Evolutionary conservation across 1,140 invertebrate species (phyloP), one percentile per base, ranked within the genome.

Genomic region (Lerema accius): DNA sequence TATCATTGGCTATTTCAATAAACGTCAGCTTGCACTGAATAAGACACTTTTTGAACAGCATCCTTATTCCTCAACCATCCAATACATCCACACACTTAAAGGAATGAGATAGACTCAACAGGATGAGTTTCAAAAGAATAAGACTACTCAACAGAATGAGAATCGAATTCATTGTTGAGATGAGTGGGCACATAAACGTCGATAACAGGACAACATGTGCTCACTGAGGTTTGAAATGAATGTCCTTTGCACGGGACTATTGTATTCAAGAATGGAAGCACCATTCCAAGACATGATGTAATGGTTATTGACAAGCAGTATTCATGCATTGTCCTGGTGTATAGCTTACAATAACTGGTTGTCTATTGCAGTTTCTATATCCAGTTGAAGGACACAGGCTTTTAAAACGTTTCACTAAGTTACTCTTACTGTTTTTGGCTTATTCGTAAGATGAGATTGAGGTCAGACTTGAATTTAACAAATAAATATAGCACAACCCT

Each of bases 161-260:
- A 46, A 58, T 58, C 42, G 28, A 46, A 15, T 13, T 10, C 26
- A 15, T 58, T 42, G 45, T 58, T 58, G 42, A 46, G 55, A 58
- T 46, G 55, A 35, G 15, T 26, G n/a, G 19, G 15, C 13, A 35
- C 32, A 42, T 43, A 4, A 16, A 13, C 45, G 42, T 46, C 55
- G 45, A 46, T 58, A 37, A 16, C 42, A 46, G 28, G 39, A 32
- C 45, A 56, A 17, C 40, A 23, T 58, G 40, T 58, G 42, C 42
- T 16, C 55, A 14, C 45, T 46, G 26, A 58, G 16, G 26, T 13
- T 23, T 58, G 42, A 46, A 58, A 58, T 58, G 42, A 59, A 48
- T 59, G 56, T 59, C 56, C 56, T 59, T 48, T 48, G 42, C 48
- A 17, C 23, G 37, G 32, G 28, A 17, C 43, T 9, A 59, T 59